Evolutionary conservation across 2,797 vertebrate species (phyloP), one percentile per base, ranked within the genome.

Genomic region (Alosa sapidissima): DNA sequence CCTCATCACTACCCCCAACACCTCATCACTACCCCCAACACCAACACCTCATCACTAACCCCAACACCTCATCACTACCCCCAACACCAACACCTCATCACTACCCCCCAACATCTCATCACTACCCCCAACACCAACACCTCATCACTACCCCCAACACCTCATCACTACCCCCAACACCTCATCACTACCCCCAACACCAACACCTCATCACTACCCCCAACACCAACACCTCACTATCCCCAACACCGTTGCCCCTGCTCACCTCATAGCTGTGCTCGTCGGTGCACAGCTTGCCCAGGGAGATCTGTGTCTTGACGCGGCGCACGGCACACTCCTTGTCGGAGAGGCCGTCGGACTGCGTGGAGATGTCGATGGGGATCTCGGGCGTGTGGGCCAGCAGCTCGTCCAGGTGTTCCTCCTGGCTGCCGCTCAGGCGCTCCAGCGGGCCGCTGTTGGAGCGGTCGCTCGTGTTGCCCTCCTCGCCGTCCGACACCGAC

Each of bases 401-500:
- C 92, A 98, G 94, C 91, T 99, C 98, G 0, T 99, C 98, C 90
- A 98, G 92, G 85, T 94, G 96, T 78, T 97, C 97, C 92, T 98
- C 97, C 86, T 96, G 95, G 88, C 96, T 97, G 87, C 92, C 88
- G 10, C 95, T 96, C 86, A 96, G 89, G 87, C 96, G 96, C 82
- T 98, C 97, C 0, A 98, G 96, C 21, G 98, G 98, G 2, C 95
- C 95, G 28, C 96, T 96, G 95, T 97, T 97, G 0, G 98, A 99
- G 91, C 97, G 98, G 90, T 99, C 98, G 0, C 98, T 99, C 16
- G 98, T 99, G 93, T 99, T 99, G n/a, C 98, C 98, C 91, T 99
- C 98, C 92, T 99, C 98, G 19, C 98, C 98, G 0, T 99, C 98
- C 0, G 98, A 98, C 91, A 97, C 97, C 0, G 98, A 99, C 93